These are phyloP conservation scores for Stomatorhinus ivindoensis DNA, from an alignment of 2,113 vertebrate species.

Conservation along the genomic window DNA sequence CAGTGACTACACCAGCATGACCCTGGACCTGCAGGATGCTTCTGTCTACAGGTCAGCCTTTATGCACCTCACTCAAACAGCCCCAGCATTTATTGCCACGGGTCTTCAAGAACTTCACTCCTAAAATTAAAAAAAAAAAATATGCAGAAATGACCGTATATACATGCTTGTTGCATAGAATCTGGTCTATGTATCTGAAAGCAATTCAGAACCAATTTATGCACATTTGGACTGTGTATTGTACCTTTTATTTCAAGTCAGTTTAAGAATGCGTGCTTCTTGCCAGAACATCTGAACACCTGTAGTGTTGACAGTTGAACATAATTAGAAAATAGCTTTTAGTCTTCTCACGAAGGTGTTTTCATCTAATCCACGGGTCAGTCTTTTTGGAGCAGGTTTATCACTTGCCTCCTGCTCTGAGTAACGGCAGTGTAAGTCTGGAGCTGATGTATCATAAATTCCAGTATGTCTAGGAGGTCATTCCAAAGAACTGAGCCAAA, in stretches of 20 bases:
- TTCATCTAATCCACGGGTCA: background rate
- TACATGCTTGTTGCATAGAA: background rate
- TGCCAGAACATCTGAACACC: background rate
- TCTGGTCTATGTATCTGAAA: background rate
- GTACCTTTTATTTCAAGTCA: background rate
- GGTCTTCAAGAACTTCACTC: background rate
- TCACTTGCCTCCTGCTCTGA: background rate
- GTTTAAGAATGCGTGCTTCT: background rate
- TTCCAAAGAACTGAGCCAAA: background rate
- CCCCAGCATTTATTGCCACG: background rate
- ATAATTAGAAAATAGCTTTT: background rate
- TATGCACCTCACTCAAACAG: background rate
- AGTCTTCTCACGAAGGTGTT: background rate
- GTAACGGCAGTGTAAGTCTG: background rate
- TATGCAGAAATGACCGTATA: background rate
- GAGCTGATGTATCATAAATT: background rate
- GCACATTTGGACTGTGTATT: background rate
- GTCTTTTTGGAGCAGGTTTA: background rate
- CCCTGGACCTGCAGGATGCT: constrained; percentile 78
- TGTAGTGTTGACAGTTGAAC: background rate
- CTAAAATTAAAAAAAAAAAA: background rate
- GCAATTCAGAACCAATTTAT: background rate
- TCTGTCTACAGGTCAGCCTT: constrained; percentile 72
- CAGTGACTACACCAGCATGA: constrained; percentile 83
- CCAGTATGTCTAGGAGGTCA: background rate